Evolutionary conservation across 2,888 invertebrate genomes (phyloP).

Genomic region (Drosophila ochracea): DNA sequence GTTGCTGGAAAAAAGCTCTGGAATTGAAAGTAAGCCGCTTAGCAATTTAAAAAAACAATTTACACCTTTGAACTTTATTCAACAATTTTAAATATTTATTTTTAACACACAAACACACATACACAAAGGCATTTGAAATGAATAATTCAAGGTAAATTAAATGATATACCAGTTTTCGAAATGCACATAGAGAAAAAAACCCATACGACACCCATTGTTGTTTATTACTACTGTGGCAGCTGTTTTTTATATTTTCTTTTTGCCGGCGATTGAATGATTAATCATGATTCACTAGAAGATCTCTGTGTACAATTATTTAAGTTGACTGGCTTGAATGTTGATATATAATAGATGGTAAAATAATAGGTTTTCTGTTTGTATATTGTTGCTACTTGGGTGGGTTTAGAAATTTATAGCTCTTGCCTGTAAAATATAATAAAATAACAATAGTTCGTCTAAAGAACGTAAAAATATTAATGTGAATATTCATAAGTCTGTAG

Average conservation of each 20-base stretch:
- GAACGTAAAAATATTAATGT: constrained; percentile 8
- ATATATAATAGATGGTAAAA: neutral
- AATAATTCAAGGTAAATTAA: constrained; percentile 37
- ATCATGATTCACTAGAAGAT: constrained; percentile 20
- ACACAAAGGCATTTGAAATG: constrained; percentile 27
- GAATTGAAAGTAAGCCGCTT: constrained; percentile 37
- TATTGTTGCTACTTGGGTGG: neutral
- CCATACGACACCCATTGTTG: constrained; percentile 6
- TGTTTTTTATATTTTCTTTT: constrained; percentile 10
- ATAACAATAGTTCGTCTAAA: constrained; percentile 6
- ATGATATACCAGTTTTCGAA: neutral
- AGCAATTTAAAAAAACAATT: constrained; percentile 21
- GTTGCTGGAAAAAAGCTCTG: constrained; percentile 7
- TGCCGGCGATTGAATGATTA: constrained; percentile 22
- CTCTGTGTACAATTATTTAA: constrained; percentile 1
- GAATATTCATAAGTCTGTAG: constrained; percentile 7
- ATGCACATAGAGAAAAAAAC: neutral
- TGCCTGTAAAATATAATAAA: constrained; percentile 15
- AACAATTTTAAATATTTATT: constrained; percentile 27
- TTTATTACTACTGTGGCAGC: constrained; percentile 25
- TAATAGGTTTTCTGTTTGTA: constrained; percentile 4
- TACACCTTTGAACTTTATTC: constrained; percentile 19
- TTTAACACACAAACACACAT: constrained; percentile 3
- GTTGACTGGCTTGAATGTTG: constrained; percentile 8
- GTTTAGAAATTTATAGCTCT: constrained; percentile 8